These are phyloP conservation scores for Anguilla japonica DNA, from an alignment of 2,113 vertebrate species.

Conservation along the genomic window DNA sequence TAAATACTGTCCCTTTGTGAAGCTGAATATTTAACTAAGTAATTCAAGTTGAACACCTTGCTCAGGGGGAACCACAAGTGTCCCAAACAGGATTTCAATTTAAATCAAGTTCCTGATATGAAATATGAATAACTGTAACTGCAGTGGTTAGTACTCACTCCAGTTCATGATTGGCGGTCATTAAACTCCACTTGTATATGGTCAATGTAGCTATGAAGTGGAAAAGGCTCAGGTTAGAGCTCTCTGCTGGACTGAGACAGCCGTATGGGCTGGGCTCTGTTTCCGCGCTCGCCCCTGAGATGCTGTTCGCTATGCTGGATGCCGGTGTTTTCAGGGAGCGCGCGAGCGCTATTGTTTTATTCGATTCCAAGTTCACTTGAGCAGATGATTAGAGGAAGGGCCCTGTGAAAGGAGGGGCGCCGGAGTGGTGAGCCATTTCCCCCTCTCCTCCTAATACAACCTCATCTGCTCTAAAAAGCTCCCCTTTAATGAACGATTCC, in stretches of 20 bases:
- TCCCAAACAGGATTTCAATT: neutral
- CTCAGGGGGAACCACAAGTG: neutral
- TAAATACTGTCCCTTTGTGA: neutral
- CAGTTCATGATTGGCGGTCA: too few relatives aligned
- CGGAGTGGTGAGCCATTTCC: conserved; percentile 39
- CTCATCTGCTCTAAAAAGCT: conserved; percentile 59
- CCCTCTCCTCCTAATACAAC: conserved; percentile 1
- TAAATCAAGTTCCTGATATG: too few relatives aligned
- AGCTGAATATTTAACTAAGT: neutral
- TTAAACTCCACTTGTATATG: too few relatives aligned
- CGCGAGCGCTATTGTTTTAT: neutral
- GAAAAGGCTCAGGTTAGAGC: neutral
- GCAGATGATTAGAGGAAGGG: conserved; percentile 15
- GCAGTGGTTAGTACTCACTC: too few relatives aligned
- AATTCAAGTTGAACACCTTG: neutral
- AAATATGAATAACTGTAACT: too few relatives aligned
- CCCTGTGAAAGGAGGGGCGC: neutral
- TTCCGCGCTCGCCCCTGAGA: neutral
- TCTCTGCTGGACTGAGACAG: neutral
- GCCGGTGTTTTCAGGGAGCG: neutral
- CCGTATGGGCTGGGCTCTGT: too few relatives aligned
- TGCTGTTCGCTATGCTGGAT: neutral
- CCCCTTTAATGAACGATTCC: conserved; percentile 61
- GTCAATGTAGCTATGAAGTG: neutral
- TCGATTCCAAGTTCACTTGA: neutral